Evolutionary conservation across 2,888 invertebrate genomes (phyloP).

Genomic region (Leistus spinibarbis): DNA sequence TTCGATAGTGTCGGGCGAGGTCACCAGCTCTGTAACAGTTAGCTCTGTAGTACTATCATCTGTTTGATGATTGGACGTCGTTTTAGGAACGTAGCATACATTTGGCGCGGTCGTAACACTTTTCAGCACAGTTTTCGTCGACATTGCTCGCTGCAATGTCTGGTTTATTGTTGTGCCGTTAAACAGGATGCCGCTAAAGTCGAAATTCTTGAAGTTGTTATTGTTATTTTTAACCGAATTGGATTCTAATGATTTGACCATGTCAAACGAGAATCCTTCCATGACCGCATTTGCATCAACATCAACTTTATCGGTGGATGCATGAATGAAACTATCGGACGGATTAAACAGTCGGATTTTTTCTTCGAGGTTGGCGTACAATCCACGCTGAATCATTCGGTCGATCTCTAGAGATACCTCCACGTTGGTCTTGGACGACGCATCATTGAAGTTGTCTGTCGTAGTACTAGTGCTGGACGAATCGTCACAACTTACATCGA

Average conservation of each 20-base stretch:
- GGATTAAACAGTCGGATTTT: constrained; percentile 52
- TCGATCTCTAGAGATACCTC: constrained; percentile 56
- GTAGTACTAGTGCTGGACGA: constrained; percentile 14
- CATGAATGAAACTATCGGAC: constrained; percentile 16
- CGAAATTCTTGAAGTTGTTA: constrained; percentile 1
- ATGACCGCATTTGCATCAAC: background rate
- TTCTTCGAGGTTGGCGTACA: constrained; percentile 54
- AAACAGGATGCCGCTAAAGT: constrained; percentile 6
- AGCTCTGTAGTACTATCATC: constrained; percentile 15
- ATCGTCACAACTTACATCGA: background rate
- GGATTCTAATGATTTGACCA: background rate
- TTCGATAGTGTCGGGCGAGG: background rate
- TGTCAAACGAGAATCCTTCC: background rate
- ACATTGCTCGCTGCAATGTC: constrained; percentile 9
- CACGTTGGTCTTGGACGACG: constrained; percentile 52
- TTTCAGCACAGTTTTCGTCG: background rate
- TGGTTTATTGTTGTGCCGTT: constrained; percentile 1
- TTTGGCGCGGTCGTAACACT: background rate
- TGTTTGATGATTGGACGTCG: constrained; percentile 14
- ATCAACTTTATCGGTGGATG: background rate
- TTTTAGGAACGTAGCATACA: background rate
- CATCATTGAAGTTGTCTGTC: constrained; percentile 40
- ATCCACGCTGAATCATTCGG: constrained; percentile 55
- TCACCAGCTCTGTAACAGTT: background rate
- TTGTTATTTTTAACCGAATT: background rate